Percentiles rank a stretch among this genome's conserved stretches.
These are phyloP conservation scores for Leptopterna dolabrata DNA, from an alignment of 2,888 invertebrate genomes.

Conservation along the genomic window DNA sequence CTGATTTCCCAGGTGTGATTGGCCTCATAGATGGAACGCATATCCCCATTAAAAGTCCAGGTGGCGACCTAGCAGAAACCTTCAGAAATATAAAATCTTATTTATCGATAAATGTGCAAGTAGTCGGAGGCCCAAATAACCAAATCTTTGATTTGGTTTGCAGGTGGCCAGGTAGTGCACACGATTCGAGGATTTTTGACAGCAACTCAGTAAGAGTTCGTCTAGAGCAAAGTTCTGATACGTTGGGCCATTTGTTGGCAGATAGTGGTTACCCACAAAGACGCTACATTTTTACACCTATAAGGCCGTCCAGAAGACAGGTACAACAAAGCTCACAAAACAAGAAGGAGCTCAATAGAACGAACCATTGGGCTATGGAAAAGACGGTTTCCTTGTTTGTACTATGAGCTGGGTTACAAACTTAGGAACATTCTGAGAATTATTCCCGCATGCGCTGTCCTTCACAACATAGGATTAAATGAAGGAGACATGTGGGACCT, in stretches of 20 bases:
- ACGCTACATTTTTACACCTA: neutral
- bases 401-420: neutral
- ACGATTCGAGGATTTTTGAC: neutral
- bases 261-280: neutral
- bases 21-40: neutral
- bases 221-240: neutral
- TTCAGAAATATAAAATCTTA: neutral
- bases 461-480: neutral
- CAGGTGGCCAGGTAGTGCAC: neutral
- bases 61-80: neutral
- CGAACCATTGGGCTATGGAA: conserved; percentile 17
- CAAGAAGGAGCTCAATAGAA: neutral
- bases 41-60: conserved; percentile 4
- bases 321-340: neutral
- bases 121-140: neutral
- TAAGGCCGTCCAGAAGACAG: neutral
- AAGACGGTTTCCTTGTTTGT: neutral
- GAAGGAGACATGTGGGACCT: neutral
- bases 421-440: neutral
- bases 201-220: neutral
- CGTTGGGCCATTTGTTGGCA: neutral
- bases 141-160: neutral
- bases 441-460: neutral
- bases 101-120: neutral
- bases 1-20: neutral